These are phyloP conservation scores for Zonotrichia albicollis DNA, from an alignment of 2,797 vertebrate genomes.

Conservation along the genomic window DNA sequence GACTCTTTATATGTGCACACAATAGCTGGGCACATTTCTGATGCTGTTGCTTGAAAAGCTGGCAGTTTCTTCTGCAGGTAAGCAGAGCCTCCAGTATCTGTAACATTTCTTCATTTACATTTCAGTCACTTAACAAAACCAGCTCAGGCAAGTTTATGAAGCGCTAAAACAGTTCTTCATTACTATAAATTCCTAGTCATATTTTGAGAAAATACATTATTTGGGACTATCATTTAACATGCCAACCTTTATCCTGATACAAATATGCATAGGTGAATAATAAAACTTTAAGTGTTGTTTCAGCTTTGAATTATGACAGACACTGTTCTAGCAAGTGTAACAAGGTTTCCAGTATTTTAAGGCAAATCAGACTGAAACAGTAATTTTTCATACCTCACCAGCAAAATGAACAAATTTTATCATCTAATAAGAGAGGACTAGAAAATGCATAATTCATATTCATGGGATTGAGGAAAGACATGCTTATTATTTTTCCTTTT, in stretches of 20 bases:
- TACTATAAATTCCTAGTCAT: neutral
- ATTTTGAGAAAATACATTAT: conserved; percentile 5
- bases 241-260: conserved; percentile 5
- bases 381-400: conserved; percentile 25
- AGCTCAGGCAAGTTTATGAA: neutral
- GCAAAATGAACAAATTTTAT: conserved; percentile 31
- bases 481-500: conserved; percentile 50
- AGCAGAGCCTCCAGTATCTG: conserved; percentile 44
- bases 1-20: neutral
- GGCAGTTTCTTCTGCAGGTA: conserved; percentile 26
- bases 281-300: conserved; percentile 21
- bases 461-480: conserved; percentile 6
- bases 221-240: neutral
- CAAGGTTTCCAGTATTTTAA: conserved; percentile 24
- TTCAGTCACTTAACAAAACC: conserved; percentile 5
- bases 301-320: neutral
- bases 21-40: neutral
- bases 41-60: neutral
- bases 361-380: neutral
- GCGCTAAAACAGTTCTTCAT: neutral
- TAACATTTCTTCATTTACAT: conserved; percentile 47
- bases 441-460: conserved; percentile 60
- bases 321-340: neutral
- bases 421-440: conserved; percentile 20
- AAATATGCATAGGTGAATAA: conserved; percentile 12